Evolutionary conservation across 2,797 vertebrate species (phyloP).

Genomic region (Pelobates cultripes): DNA sequence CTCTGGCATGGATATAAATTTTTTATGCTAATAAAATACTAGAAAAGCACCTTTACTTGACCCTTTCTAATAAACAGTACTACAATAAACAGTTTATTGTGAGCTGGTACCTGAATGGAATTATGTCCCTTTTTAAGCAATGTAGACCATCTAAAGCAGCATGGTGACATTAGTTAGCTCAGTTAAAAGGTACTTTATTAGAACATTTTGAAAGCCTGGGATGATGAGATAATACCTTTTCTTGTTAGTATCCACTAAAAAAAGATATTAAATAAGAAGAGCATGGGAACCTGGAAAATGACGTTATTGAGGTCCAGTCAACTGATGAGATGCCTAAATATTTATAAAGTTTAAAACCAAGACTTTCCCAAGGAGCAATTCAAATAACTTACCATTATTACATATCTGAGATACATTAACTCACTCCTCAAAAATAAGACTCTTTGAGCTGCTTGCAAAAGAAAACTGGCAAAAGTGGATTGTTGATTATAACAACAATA

Average conservation of each 20-base stretch:
- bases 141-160: too few species aligned
- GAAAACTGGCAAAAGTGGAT: conserved; percentile 20
- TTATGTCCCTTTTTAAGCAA: too few species aligned
- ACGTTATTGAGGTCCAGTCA: not conserved
- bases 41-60: too few species aligned
- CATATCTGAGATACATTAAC: not conserved
- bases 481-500: conserved; percentile 10
- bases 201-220: too few species aligned
- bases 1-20: too few species aligned
- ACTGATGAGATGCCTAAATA: conserved; percentile 14
- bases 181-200: too few species aligned
- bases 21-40: too few species aligned
- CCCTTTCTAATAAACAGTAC: too few species aligned
- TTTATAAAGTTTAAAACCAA: conserved; percentile 28
- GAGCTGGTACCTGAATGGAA: too few species aligned
- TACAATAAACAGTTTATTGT: too few species aligned
- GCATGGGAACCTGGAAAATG: conserved; percentile 11
- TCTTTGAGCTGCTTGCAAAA: not conserved
- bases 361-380: not conserved
- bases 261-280: conserved; percentile 1
- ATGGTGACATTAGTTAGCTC: too few species aligned
- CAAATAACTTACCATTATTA: conserved; percentile 20
- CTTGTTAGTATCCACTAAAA: conserved; percentile 1
- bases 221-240: too few species aligned
- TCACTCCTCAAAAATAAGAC: conserved; percentile 5